Conservation (phyloP, 1,140 invertebrate genomes). For the Pissodes strobi region DNA sequence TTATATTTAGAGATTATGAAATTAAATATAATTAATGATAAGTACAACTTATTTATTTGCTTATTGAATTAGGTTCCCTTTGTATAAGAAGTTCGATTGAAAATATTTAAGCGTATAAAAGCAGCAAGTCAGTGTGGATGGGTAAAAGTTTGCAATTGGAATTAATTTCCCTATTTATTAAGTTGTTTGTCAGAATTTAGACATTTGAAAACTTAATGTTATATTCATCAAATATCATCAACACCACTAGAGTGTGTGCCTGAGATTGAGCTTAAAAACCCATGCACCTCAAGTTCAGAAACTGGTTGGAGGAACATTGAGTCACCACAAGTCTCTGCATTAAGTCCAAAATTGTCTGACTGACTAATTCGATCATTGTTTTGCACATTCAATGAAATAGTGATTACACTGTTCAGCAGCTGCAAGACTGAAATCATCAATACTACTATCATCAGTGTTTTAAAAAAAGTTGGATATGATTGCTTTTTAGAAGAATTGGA, state of each 20-base stretch:
- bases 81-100: too few species aligned
- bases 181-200: too few species aligned
- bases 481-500: background rate
- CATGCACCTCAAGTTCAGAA: background rate
- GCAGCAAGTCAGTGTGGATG: too few species aligned
- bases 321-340: background rate
- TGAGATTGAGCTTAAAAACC: background rate
- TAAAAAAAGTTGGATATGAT: slow-evolving; percentile 7
- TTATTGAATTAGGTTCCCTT: too few species aligned
- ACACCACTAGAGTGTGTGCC: background rate
- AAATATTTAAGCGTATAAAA: too few species aligned
- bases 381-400: background rate
- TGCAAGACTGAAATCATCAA: slow-evolving; percentile 22
- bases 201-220: too few species aligned
- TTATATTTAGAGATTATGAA: slow-evolving; percentile 14
- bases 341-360: background rate
- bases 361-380: background rate
- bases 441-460: slow-evolving; percentile 23
- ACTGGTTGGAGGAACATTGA: background rate
- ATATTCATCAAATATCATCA: slow-evolving; percentile 4
- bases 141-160: too few species aligned
- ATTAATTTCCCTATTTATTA: too few species aligned
- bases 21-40: background rate
- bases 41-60: too few species aligned
- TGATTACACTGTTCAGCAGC: background rate